phyloP scores from a whole-genome alignment of 2,888 invertebrate genomes.

The Plebejus melissa region DNA sequence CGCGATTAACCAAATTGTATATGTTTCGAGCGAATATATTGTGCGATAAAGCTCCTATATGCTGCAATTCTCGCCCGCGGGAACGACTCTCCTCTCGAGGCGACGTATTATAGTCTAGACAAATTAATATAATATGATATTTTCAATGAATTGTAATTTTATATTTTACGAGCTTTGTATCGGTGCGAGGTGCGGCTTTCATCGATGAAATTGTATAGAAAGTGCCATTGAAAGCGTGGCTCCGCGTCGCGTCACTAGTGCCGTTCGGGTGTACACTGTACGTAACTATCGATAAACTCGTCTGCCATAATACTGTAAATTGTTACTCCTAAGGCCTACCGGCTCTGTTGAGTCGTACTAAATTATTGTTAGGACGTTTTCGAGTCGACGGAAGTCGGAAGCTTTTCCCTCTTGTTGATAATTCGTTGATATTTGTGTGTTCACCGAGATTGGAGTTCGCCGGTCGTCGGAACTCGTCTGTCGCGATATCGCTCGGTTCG shows the following conservation, averaged over 20 bases:
- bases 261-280: conserved; percentile 67
- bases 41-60: neutral
- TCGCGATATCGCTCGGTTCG: conserved; percentile 45
- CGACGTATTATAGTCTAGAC: conserved; percentile 52
- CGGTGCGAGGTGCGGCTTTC: conserved; percentile 15
- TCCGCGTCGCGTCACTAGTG: conserved; percentile 53
- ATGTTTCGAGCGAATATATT: neutral
- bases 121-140: conserved; percentile 47
- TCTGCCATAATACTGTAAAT: conserved; percentile 77
- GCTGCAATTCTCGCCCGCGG: neutral
- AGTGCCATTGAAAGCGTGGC: conserved; percentile 57
- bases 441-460: conserved; percentile 48
- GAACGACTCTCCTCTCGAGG: conserved; percentile 35
- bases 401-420: conserved; percentile 49
- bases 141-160: conserved; percentile 39
- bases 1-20: conserved; percentile 8
- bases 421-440: conserved; percentile 55
- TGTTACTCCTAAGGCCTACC: conserved; percentile 74
- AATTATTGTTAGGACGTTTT: conserved; percentile 50
- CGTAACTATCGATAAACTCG: conserved; percentile 68
- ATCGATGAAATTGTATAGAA: conserved; percentile 40
- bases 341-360: conserved; percentile 71
- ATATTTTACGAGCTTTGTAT: conserved; percentile 33
- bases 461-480: conserved; percentile 44
- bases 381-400: conserved; percentile 29